Conservation (phyloP, 2,888 invertebrate genomes). For the Diarsia dahlii region DNA sequence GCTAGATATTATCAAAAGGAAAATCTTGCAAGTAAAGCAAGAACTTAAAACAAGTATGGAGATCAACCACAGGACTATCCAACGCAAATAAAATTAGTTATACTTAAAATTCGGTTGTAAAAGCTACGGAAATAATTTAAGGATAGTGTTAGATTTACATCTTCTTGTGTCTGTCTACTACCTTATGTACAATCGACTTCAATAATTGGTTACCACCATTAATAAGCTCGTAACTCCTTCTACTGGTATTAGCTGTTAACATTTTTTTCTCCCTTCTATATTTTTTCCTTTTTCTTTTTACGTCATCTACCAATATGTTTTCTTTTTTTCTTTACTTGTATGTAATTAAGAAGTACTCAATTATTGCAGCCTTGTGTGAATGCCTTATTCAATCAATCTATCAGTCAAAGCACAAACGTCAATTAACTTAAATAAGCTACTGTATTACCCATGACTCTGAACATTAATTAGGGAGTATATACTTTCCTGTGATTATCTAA, state of each 20-base stretch:
- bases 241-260: too few relatives aligned
- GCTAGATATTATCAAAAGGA: background rate
- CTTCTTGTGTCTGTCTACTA: background rate
- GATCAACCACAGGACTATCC: background rate
- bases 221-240: too few relatives aligned
- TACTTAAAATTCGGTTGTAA: too few relatives aligned
- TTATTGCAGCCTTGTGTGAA: background rate
- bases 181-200: background rate
- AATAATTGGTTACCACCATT: background rate
- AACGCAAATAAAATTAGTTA: conserved; percentile 4
- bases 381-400: background rate
- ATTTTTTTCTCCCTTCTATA: too few relatives aligned
- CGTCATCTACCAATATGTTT: too few relatives aligned
- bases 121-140: background rate
- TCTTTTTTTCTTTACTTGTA: too few relatives aligned
- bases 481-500: conserved; percentile 25
- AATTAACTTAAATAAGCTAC: conserved; percentile 16
- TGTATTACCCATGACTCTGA: conserved; percentile 10
- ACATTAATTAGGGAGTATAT: conserved; percentile 25
- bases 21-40: background rate
- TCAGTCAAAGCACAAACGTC: conserved; percentile 19
- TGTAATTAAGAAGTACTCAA: too few relatives aligned
- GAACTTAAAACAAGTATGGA: background rate
- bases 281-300: too few relatives aligned
- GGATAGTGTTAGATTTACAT: background rate